Percentiles rank a stretch among this genome's conserved stretches.
phyloP scores from a whole-genome alignment of 2,888 invertebrate species.

The Sialis lutaria region DNA sequence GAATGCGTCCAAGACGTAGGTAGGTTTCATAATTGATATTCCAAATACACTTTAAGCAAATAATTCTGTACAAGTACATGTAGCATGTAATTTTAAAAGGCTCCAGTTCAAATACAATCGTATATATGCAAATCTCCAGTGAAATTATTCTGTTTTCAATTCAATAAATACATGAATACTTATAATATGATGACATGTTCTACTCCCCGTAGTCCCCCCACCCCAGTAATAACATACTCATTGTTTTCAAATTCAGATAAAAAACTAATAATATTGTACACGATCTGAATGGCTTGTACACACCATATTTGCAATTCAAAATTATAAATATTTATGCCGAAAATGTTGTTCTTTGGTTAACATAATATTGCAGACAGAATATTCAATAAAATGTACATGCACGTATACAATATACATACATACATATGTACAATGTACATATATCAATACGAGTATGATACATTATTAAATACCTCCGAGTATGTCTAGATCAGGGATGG shows the following conservation, averaged over 20 bases:
- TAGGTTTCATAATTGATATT: too few species aligned
- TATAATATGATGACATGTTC: too few species aligned
- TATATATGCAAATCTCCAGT: background rate
- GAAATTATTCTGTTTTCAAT: background rate
- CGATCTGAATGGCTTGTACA: background rate
- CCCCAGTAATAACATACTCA: background rate
- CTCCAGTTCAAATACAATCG: background rate
- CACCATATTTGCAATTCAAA: background rate
- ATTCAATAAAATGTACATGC: too few species aligned
- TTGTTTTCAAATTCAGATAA: background rate
- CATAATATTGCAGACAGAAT: too few species aligned
- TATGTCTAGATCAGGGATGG: too few species aligned
- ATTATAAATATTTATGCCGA: too few species aligned
- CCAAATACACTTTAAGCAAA: background rate
- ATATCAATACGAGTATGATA: too few species aligned
- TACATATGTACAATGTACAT: too few species aligned
- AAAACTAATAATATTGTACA: background rate
- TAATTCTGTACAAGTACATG: background rate
- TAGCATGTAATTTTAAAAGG: background rate
- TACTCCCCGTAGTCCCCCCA: background rate
- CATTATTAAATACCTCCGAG: too few species aligned
- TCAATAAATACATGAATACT: background rate
- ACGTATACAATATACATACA: too few species aligned
- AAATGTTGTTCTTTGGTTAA: too few species aligned
- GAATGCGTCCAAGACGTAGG: too few species aligned